Percentiles rank a stretch among this genome's conserved stretches.
Evolutionary conservation across 2,888 invertebrate species (phyloP).

Genomic region (Agriopis leucophaearia): DNA sequence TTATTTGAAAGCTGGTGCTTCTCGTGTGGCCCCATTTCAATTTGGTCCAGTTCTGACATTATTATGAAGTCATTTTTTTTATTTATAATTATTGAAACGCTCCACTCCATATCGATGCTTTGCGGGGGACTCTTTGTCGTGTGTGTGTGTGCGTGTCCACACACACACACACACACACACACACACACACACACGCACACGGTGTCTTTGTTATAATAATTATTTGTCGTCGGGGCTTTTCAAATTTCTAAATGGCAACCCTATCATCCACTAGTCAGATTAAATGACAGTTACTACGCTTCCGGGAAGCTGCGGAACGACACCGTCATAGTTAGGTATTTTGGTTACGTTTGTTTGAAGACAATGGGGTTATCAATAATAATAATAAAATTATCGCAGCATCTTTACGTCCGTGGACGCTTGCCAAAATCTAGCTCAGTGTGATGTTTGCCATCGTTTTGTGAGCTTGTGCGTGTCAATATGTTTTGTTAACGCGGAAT

Average conservation of each 20-base stretch:
- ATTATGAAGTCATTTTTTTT: too few relatives aligned
- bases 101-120: too few relatives aligned
- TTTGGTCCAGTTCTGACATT: too few relatives aligned
- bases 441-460: slow-evolving; percentile 60
- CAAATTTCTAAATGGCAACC: neutral
- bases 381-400: slow-evolving; percentile 10
- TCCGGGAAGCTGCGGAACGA: neutral
- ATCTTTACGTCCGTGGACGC: slow-evolving; percentile 54
- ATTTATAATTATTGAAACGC: too few relatives aligned
- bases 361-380: slow-evolving; percentile 43
- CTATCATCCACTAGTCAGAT: neutral
- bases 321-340: neutral
- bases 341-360: slow-evolving; percentile 16
- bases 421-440: slow-evolving; percentile 69
- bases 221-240: too few relatives aligned
- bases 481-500: slow-evolving; percentile 16
- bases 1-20: too few relatives aligned
- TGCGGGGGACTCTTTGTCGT: too few relatives aligned
- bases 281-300: neutral
- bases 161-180: too few relatives aligned
- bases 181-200: too few relatives aligned
- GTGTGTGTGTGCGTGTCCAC: too few relatives aligned
- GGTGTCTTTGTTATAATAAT: too few relatives aligned
- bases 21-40: too few relatives aligned
- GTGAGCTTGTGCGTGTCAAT: slow-evolving; percentile 43